Evolutionary conservation across 2,113 vertebrate genomes (phyloP).

Genomic region (Hippolais icterina): DNA sequence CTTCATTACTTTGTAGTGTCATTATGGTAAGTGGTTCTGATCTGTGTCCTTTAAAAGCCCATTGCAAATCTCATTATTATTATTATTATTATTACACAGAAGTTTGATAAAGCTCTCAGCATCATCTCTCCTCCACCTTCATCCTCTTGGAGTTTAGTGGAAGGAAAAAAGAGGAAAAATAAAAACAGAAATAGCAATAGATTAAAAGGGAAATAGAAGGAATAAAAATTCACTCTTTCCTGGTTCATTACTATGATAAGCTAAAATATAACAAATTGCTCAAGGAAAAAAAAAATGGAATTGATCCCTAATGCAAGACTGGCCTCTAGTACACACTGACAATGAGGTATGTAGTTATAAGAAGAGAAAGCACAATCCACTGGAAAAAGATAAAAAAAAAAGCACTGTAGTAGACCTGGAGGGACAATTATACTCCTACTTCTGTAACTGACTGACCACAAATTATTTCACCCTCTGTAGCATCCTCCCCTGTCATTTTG

Average conservation of each 20-base stretch:
- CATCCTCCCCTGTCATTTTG: not conserved
- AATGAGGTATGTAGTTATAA: not conserved
- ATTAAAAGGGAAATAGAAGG: not conserved
- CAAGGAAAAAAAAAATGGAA: not conserved
- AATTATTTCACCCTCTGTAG: not conserved
- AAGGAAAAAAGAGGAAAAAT: not conserved
- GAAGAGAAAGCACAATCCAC: not conserved
- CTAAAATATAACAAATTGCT: not conserved
- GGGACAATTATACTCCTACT: not conserved
- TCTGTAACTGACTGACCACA: not conserved
- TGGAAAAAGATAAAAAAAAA: not conserved
- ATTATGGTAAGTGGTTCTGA: constrained; percentile 74
- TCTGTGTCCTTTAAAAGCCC: constrained; percentile 64
- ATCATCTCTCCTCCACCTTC: constrained; percentile 45
- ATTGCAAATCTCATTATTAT: constrained; percentile 60
- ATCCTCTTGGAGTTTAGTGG: constrained; percentile 7
- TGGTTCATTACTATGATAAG: not conserved
- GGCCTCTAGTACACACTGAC: not conserved
- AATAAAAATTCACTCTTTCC: not conserved
- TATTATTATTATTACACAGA: constrained; percentile 52
- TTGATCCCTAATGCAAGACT: not conserved
- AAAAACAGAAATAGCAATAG: not conserved
- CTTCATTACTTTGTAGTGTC: constrained; percentile 74
- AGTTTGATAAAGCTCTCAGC: constrained; percentile 70
- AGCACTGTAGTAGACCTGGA: not conserved